Evolutionary conservation across 35 echinoderm and acorn worm species (phyloP), one percentile per base, ranked within the genome.

Genomic region (Acanthaster planci): DNA sequence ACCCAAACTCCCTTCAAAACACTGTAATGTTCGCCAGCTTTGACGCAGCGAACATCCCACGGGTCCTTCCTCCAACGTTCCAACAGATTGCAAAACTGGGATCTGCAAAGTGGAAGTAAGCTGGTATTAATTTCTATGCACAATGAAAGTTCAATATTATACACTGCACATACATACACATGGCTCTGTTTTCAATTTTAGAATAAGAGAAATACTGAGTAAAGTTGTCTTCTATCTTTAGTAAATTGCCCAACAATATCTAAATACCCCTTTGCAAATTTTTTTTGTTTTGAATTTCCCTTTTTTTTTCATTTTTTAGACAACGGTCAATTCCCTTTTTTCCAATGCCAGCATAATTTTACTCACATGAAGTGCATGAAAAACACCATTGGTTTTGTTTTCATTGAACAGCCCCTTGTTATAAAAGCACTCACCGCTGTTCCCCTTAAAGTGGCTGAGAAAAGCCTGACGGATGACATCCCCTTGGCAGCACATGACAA

Each of bases 1-100:
- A 55, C 4, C 84, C 90, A 37, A 87, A 92, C 76, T 52, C 84
- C 29, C 59, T 64, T 12, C 42, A 37, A 17, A 88, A 92, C 67
- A 88, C 85, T n/a, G n/a, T n/a, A n/a, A n/a, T n/a, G n/a, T n/a
- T n/a, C n/a, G n/a, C n/a, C n/a, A n/a, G n/a, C n/a, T 84, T 51
- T 26, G 23, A 56, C 30, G 56, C 23, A 14, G 37, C 29, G 26
- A 84, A 84, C 58, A 19, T 67, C 19, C 16, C 32, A 38, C 52
- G 34, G 32, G 52, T 7, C 6, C 6, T 84, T 19, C 34, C 29
- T 21, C 52, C 51, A 64, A 7, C 38, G 17, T 19, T 21, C 8
- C 23, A 64, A 21, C 82, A 84, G 36, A 37, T 84, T 3, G n/a
- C 52, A 32, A 27, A 55, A 30, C 82, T 84, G 3, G 26, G 37